Evolutionary conservation across 1,140 invertebrate species (phyloP), one percentile per base, ranked within the genome.

Genomic region (Uloborus diversus): DNA sequence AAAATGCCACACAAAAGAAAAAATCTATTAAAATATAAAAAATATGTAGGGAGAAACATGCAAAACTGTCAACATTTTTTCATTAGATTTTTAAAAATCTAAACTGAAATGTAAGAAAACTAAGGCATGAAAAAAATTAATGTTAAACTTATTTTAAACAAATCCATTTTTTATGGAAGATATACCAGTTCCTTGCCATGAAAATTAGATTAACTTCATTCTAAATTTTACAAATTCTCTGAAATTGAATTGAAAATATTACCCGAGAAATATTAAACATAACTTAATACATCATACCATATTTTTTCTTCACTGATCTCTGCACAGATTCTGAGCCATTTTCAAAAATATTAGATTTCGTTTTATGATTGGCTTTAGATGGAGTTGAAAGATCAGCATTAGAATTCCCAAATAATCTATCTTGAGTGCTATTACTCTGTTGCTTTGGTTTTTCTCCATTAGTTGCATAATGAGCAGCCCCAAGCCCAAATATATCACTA

Each of bases 401-500:
- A 13, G 27, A 17, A 3, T 14, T 20, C 56, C 75, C 75, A 47
- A 79, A 79, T 14, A 79, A 28, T 47, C 64, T 57, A 59, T 59
- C 59, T 30, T 79, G 62, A 1, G 75, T 79, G 47, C 25, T 65
- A 4, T 32, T 32, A 57, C 27, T 3, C 23, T 28, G n/a, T 47
- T 56, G 13, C 13, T 37, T 61, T 37, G 37, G 17, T 9, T 30
- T 14, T 42, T 32, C 14, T 49, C 35, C 11, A 28, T 49, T 28
- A 25, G 42, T 7, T 33, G 30, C 25, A 35, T n/a, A 7, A 14
- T n/a, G 13, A 1, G 13, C 28, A 33, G 13, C 23, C 23, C 68
- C 68, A n/a, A 47, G 30, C 7, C 75, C 75, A 68, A 79, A 79
- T 7, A 79, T 79, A 23, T 79, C 75, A 79, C 75, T 79, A 5